Conservation (phyloP, 2,113 vertebrate genomes). For the Ammodytes marinus region DNA sequence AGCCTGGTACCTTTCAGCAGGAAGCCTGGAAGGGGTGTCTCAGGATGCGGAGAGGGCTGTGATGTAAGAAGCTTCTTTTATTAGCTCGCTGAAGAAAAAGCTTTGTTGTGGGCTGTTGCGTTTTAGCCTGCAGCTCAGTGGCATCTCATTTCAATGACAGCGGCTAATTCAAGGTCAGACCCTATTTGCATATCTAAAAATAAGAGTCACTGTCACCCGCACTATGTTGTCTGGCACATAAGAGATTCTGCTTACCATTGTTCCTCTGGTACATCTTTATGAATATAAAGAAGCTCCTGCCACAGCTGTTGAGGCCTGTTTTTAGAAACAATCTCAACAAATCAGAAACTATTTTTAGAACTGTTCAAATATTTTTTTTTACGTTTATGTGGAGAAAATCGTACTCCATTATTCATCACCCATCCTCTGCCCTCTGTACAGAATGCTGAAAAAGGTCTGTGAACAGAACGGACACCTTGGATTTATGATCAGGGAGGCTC, state of each 20-base stretch:
- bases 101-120: constrained; percentile 68
- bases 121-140: constrained; percentile 64
- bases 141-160: constrained; percentile 72
- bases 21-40: constrained; percentile 86
- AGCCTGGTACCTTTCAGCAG: constrained; percentile 89
- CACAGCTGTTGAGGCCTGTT: constrained; percentile 29
- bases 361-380: constrained; percentile 38
- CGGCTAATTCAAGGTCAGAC: constrained; percentile 76
- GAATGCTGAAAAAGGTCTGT: constrained; percentile 90
- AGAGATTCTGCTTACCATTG: constrained; percentile 43
- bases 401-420: constrained; percentile 57
- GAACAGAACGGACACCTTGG: constrained; percentile 94
- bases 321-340: constrained; percentile 56
- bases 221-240: constrained; percentile 33
- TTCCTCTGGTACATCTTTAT: constrained; percentile 34
- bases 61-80: constrained; percentile 86
- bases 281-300: constrained; percentile 57
- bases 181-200: constrained; percentile 79
- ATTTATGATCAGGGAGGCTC: constrained; percentile 89
- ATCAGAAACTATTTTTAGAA: constrained; percentile 59
- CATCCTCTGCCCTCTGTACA: constrained; percentile 67
- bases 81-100: constrained; percentile 63
- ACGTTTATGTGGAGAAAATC: constrained; percentile 46
- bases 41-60: constrained; percentile 90
- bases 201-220: constrained; percentile 49